Conservation (phyloP, 1,140 invertebrate genomes). For the Nomia melanderi region DNA sequence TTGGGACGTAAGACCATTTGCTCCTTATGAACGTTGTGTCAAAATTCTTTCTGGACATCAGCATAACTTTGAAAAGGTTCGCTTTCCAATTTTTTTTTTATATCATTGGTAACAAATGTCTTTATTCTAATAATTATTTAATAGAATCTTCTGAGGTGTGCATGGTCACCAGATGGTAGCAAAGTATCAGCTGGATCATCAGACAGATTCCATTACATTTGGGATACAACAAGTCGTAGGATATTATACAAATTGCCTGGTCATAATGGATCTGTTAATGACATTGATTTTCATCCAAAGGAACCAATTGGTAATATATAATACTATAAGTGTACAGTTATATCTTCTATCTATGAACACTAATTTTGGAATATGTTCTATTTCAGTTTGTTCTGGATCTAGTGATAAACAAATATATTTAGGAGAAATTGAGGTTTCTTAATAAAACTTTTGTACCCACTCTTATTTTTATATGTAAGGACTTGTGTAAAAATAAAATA, state of each 20-base stretch:
- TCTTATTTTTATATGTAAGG: slow-evolving; percentile 17
- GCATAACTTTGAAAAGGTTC: slow-evolving; percentile 98
- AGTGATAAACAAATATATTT: slow-evolving; percentile 98
- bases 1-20: slow-evolving; percentile 90
- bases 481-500: slow-evolving; percentile 38
- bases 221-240: slow-evolving; percentile 95
- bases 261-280: slow-evolving; percentile 98
- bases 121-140: slow-evolving; percentile 42
- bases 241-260: slow-evolving; percentile 99
- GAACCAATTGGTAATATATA: slow-evolving; percentile 91
- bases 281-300: slow-evolving; percentile 96
- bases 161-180: slow-evolving; percentile 91
- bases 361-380: slow-evolving; percentile 71
- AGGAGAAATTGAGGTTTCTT: slow-evolving; percentile 92
- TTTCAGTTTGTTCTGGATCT: slow-evolving; percentile 93
- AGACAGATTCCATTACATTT: slow-evolving; percentile 97
- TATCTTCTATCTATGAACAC: background rate
- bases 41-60: slow-evolving; percentile 97
- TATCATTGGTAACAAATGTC: background rate
- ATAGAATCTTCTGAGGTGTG: slow-evolving; percentile 87
- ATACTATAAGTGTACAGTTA: background rate
- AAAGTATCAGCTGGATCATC: slow-evolving; percentile 94
- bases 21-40: slow-evolving; percentile 95
- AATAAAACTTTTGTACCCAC: background rate
- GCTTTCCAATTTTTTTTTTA: background rate